A percentile compares a stretch with the other conserved stretches of the same genome.
Evolutionary conservation across 1,140 invertebrate species (phyloP).

Genomic region (Maconellicoccus hirsutus): DNA sequence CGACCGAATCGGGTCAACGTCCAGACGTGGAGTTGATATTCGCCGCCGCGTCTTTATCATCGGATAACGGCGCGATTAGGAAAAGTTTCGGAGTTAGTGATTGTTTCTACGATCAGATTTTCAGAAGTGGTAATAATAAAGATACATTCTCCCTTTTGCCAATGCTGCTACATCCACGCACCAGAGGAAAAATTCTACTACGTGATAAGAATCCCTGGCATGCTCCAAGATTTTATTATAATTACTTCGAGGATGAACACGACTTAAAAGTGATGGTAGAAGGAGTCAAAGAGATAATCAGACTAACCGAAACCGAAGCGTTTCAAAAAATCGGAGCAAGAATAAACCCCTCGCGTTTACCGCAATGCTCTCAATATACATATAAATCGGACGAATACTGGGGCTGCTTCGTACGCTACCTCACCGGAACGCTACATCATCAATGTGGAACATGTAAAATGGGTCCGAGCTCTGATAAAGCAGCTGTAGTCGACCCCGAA

Average conservation of each 20-base stretch:
- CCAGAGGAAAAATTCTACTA: constrained; percentile 52
- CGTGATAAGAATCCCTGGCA: constrained; percentile 56
- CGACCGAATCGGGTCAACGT: constrained; percentile 34
- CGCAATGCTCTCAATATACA: constrained; percentile 41
- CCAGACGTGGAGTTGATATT: constrained; percentile 70
- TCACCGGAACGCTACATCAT: constrained; percentile 54
- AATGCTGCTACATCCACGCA: constrained; percentile 61
- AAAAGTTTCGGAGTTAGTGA: constrained; percentile 42
- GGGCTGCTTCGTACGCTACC: constrained; percentile 53
- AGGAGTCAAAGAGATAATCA: constrained; percentile 48
- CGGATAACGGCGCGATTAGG: constrained; percentile 54
- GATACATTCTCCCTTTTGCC: constrained; percentile 54
- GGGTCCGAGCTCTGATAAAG: constrained; percentile 50
- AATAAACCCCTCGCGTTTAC: constrained; percentile 43
- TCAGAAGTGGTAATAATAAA: constrained; percentile 35
- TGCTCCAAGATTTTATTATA: constrained; percentile 58
- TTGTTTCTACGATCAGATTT: constrained; percentile 42
- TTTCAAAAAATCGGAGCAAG: constrained; percentile 46
- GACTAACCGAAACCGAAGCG: constrained; percentile 44
- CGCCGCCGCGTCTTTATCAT: constrained; percentile 53
- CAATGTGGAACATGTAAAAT: constrained; percentile 43
- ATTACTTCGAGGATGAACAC: constrained; percentile 52
- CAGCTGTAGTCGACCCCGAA: constrained; percentile 59
- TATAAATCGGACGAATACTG: constrained; percentile 56
- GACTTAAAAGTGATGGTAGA: constrained; percentile 55